Conservation (phyloP, 2,888 invertebrate species). For the Erebia epiphron region DNA sequence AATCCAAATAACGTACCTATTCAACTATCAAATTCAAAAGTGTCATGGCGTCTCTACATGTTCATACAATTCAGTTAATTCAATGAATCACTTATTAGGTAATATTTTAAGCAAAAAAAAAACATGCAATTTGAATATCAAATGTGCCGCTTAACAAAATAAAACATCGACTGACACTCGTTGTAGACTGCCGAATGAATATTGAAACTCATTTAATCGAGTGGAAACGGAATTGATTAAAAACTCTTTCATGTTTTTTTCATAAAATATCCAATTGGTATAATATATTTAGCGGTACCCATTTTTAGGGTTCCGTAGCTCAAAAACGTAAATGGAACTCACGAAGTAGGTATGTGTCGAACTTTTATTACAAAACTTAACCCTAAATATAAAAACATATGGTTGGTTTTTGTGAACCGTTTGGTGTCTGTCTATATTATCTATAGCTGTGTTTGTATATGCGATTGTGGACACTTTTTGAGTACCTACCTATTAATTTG, state of each 20-base stretch:
- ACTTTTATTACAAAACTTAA: too few species aligned
- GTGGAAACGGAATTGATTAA: constrained; percentile 24
- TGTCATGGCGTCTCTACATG: background rate
- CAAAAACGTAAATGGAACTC: background rate
- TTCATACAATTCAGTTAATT: background rate
- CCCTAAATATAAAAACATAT: too few species aligned
- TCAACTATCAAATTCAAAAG: background rate
- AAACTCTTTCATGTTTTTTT: constrained; percentile 22
- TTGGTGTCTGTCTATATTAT: too few species aligned
- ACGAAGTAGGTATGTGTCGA: too few species aligned
- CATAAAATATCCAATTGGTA: constrained; percentile 15
- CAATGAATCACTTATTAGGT: background rate
- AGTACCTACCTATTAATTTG: too few species aligned
- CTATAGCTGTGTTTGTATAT: too few species aligned
- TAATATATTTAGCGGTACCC: constrained; percentile 7
- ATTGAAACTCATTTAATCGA: constrained; percentile 26
- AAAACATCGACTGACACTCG: constrained; percentile 16
- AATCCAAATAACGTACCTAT: too few species aligned
- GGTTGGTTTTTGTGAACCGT: too few species aligned
- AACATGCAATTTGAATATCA: constrained; percentile 18
- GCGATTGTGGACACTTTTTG: too few species aligned
- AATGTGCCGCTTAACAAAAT: constrained; percentile 21
- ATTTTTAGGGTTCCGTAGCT: background rate
- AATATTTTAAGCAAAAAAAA: constrained; percentile 14
- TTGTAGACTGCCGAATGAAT: constrained; percentile 26